Percentiles rank a stretch among this genome's conserved stretches.
Conservation (phyloP, 2,888 invertebrate genomes). For the Callinectes sapidus region DNA sequence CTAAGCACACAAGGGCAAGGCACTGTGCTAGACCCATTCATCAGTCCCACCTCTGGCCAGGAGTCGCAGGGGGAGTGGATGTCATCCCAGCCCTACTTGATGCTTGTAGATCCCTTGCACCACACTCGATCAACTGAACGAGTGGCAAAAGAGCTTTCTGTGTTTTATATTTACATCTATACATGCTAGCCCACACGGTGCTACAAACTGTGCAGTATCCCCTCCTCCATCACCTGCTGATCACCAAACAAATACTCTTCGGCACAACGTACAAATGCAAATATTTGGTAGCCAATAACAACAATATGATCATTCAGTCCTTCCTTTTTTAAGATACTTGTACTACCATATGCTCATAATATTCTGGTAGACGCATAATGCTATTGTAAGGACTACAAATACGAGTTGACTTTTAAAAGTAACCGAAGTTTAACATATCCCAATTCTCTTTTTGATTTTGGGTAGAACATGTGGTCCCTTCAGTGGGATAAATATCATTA, state of each 20-base stretch:
- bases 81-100: not conserved
- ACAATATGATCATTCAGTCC: not conserved
- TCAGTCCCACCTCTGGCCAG: not conserved
- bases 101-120: not conserved
- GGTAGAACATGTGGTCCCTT: not conserved
- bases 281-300: not conserved
- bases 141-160: not conserved
- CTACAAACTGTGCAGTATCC: not conserved
- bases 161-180: not conserved
- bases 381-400: not conserved
- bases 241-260: not conserved
- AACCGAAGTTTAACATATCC: not conserved
- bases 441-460: not conserved
- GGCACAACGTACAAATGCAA: not conserved
- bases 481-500: not conserved
- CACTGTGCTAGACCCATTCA: not conserved
- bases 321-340: not conserved
- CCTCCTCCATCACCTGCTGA: not conserved
- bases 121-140: not conserved
- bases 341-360: not conserved
- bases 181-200: not conserved
- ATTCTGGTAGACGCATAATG: too few relatives aligned
- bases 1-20: not conserved
- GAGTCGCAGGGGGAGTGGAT: not conserved
- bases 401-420: not conserved